Conservation (phyloP, 64 coral and sea anemone genomes). For the Catalaphyllia jardinei region DNA sequence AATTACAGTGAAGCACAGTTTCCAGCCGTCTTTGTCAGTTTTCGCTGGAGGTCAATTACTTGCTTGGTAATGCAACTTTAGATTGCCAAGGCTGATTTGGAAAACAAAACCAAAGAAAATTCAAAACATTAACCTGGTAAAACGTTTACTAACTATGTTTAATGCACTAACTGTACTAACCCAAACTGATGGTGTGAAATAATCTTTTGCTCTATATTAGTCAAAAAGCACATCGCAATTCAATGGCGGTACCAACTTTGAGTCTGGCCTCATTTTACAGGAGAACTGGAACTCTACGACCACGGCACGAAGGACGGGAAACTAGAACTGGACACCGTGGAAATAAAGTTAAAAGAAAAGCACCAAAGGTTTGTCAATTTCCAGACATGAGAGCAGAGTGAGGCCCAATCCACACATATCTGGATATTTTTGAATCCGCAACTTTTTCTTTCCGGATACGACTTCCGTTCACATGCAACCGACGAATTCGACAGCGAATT, state of each 20-base stretch:
- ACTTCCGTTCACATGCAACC: no score
- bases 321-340: constrained; percentile 70
- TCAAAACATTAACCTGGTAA: no score
- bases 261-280: constrained; percentile 38
- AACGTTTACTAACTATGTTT: not conserved
- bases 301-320: constrained; percentile 73
- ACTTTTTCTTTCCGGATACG: no score
- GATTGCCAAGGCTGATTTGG: no score
- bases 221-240: constrained; percentile 23
- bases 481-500: no score
- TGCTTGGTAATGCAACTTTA: no score
- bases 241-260: not conserved
- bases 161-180: not conserved
- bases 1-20: no score
- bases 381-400: not conserved
- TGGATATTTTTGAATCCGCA: no score
- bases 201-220: constrained; percentile 5
- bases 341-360: constrained; percentile 82
- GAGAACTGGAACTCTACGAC: constrained; percentile 77
- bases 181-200: not conserved
- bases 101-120: no score
- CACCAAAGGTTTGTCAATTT: constrained; percentile 73
- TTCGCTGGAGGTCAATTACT: no score
- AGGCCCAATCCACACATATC: no score
- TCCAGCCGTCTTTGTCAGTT: no score